phyloP scores from a whole-genome alignment of 2,888 invertebrate species.

The Megalurothrips usitatus region DNA sequence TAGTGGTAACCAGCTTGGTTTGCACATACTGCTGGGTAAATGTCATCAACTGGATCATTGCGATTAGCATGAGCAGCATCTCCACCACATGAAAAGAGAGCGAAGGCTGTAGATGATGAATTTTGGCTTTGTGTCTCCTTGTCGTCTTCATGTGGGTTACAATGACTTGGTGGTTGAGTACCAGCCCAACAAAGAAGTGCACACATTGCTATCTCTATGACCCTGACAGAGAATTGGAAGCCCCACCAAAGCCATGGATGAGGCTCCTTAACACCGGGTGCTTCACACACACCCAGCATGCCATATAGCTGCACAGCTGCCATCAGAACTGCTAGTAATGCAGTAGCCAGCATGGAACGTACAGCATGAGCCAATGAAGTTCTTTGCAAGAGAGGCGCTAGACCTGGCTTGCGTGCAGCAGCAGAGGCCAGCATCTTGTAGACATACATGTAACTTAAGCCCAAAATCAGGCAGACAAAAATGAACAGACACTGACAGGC shows the following conservation, averaged over 20 bases:
- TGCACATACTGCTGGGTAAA: constrained; percentile 80
- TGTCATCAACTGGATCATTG: constrained; percentile 58
- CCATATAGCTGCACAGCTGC: constrained; percentile 76
- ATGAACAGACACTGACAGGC: constrained; percentile 84
- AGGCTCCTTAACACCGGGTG: constrained; percentile 46
- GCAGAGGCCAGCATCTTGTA: constrained; percentile 67
- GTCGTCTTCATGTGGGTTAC: constrained; percentile 59
- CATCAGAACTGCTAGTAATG: constrained; percentile 75
- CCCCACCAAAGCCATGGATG: constrained; percentile 84
- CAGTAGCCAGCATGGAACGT: constrained; percentile 82
- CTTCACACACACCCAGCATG: constrained; percentile 44
- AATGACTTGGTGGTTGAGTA: constrained; percentile 52
- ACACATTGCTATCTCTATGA: constrained; percentile 84
- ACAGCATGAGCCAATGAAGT: constrained; percentile 74
- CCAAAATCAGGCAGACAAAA: constrained; percentile 75
- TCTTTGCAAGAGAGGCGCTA: constrained; percentile 49
- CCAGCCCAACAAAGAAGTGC: constrained; percentile 82
- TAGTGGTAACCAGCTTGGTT: constrained; percentile 82
- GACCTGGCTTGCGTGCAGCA: constrained; percentile 41
- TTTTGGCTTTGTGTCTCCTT: constrained; percentile 48
- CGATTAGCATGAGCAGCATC: constrained; percentile 41
- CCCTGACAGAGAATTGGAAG: constrained; percentile 78
- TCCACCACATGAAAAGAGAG: constrained; percentile 69
- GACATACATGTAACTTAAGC: constrained; percentile 77
- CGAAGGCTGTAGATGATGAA: constrained; percentile 58